A percentile compares a stretch with the other conserved stretches of the same genome.
Evolutionary conservation across 2,113 vertebrate genomes (phyloP).

Genomic region (Brachirus orientalis): DNA sequence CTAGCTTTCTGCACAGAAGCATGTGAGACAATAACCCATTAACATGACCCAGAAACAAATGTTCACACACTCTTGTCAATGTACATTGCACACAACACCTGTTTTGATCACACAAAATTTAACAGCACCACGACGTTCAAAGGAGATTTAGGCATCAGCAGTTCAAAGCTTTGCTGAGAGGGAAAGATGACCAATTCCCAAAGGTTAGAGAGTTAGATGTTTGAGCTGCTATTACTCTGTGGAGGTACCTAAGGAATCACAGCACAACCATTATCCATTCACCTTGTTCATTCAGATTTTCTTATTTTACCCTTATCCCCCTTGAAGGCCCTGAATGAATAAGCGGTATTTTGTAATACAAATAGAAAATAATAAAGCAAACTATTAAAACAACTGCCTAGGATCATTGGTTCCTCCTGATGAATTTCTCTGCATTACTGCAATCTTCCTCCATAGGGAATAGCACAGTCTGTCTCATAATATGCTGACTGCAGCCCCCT

Average conservation of each 20-base stretch:
- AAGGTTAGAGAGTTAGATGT: conserved; percentile 13
- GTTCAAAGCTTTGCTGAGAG: conserved; percentile 46
- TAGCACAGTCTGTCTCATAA: not conserved
- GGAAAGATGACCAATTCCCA: conserved; percentile 32
- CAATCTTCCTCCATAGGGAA: not conserved
- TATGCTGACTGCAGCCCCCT: conserved; percentile 15
- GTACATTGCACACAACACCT: conserved; percentile 22
- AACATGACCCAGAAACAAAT: conserved; percentile 46
- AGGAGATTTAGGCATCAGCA: conserved; percentile 38
- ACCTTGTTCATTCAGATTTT: conserved; percentile 24
- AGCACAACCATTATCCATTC: conserved; percentile 14
- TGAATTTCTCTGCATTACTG: conserved; percentile 10
- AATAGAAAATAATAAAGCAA: conserved; percentile 17
- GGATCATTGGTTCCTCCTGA: conserved; percentile 4
- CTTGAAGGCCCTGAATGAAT: conserved; percentile 13
- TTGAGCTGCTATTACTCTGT: conserved; percentile 20
- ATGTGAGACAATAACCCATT: conserved; percentile 68
- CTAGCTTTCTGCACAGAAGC: conserved; percentile 62
- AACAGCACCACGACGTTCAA: conserved; percentile 39
- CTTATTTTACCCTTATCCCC: conserved; percentile 19
- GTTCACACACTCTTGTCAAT: conserved; percentile 7
- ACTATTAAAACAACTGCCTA: conserved; percentile 21
- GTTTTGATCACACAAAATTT: conserved; percentile 52
- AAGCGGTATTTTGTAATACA: conserved; percentile 27
- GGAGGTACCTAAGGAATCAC: conserved; percentile 22